Evolutionary conservation across 2,888 invertebrate genomes (phyloP).

Genomic region (Plebejus melissa): DNA sequence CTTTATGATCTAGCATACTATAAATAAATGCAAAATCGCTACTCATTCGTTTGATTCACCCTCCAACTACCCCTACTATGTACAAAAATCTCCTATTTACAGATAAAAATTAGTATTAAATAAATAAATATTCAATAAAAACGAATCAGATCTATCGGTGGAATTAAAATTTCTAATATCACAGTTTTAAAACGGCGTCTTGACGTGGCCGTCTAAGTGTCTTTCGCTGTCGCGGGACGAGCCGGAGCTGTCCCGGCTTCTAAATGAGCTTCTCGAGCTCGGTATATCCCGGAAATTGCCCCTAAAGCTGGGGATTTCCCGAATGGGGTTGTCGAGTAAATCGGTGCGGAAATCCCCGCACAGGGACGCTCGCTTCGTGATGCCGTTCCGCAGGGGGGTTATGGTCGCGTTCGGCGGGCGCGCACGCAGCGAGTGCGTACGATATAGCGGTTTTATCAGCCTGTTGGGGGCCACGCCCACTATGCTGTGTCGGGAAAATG

Average conservation of each 20-base stretch:
- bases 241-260: conserved; percentile 35
- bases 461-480: conserved; percentile 64
- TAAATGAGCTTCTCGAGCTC: background rate
- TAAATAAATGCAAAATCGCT: conserved; percentile 59
- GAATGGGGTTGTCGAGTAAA: background rate
- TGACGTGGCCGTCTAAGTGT: conserved; percentile 55
- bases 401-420: conserved; percentile 69
- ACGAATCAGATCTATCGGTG: conserved; percentile 56
- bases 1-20: conserved; percentile 45
- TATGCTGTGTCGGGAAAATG: conserved; percentile 64
- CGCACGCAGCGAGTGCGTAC: conserved; percentile 59
- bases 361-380: conserved; percentile 59
- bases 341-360: conserved; percentile 45
- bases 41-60: conserved; percentile 42
- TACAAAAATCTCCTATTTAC: conserved; percentile 64
- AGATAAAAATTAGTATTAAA: conserved; percentile 49
- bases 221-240: conserved; percentile 40
- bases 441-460: conserved; percentile 54
- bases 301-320: background rate
- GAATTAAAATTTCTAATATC: conserved; percentile 62
- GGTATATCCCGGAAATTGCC: background rate
- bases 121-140: conserved; percentile 60
- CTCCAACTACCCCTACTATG: conserved; percentile 48
- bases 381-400: conserved; percentile 60
- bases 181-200: conserved; percentile 71